Percentiles rank a stretch among this genome's conserved stretches.
Evolutionary conservation across 30 jellyfish, hydroid and myxozoan genomes (phyloP).

Genomic region (Chrysaora quinquecirrha): DNA sequence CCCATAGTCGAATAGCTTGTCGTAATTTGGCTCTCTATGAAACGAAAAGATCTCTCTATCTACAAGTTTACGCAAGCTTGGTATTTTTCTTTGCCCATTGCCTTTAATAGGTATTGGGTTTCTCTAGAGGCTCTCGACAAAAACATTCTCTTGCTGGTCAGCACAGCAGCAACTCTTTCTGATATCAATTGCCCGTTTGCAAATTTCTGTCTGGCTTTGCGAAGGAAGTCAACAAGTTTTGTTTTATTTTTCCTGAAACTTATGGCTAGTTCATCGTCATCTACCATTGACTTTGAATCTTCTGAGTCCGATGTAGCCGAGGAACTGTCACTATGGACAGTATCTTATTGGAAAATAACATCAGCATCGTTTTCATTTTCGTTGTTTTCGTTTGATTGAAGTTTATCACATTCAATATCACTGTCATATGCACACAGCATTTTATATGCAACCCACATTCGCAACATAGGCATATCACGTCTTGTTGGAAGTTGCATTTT

Average conservation of each 20-base stretch:
- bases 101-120: neutral
- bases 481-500: neutral
- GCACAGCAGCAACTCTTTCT: neutral
- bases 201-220: neutral
- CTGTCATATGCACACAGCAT: too few relatives aligned
- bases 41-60: neutral
- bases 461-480: neutral
- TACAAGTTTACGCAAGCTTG: neutral
- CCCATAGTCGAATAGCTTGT: neutral
- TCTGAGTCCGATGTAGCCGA: too few relatives aligned
- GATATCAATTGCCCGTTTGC: neutral
- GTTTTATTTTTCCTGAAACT: neutral
- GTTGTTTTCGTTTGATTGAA: too few relatives aligned
- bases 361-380: neutral
- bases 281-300: too few relatives aligned
- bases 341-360: neutral
- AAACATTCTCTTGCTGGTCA: neutral
- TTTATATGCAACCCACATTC: slow-evolving; percentile 2
- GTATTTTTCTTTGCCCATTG: neutral
- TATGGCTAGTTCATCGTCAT: neutral
- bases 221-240: neutral
- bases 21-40: neutral
- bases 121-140: neutral
- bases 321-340: too few relatives aligned
- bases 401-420: too few relatives aligned